Percentiles rank a stretch among this genome's conserved stretches.
Conservation (phyloP, 2,113 vertebrate species). For the Urocolius indicus region DNA sequence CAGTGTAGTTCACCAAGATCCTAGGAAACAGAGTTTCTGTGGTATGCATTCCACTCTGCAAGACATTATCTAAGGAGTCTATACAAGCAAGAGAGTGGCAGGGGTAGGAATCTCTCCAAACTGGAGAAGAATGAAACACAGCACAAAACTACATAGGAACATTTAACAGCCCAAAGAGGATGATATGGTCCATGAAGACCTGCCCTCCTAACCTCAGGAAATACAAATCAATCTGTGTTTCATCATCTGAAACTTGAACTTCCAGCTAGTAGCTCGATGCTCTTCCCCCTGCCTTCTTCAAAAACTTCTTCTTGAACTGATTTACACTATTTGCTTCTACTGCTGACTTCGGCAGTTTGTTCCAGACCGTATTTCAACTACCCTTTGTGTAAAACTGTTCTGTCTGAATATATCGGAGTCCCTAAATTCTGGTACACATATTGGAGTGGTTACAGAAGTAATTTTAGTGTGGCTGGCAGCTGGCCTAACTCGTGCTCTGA, state of each 20-base stretch:
- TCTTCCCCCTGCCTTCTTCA: background rate
- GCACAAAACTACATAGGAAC: background rate
- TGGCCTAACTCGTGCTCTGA: constrained; percentile 45
- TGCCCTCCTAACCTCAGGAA: constrained; percentile 49
- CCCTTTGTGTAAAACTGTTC: constrained; percentile 72
- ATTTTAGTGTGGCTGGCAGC: constrained; percentile 68
- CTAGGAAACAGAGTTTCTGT: background rate
- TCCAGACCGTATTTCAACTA: constrained; percentile 68
- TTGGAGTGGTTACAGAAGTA: constrained; percentile 71
- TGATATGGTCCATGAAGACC: constrained; percentile 18
- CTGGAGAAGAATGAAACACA: background rate
- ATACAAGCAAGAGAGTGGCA: background rate
- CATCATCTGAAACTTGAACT: constrained; percentile 65
- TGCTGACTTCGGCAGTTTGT: constrained; percentile 74
- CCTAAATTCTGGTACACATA: constrained; percentile 71
- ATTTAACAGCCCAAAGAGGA: constrained; percentile 33
- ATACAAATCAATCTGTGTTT: constrained; percentile 67
- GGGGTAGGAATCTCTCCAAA: background rate
- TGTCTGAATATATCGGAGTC: constrained; percentile 72
- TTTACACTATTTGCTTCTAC: constrained; percentile 69
- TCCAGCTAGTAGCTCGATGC: constrained; percentile 48
- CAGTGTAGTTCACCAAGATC: background rate
- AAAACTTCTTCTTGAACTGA: constrained; percentile 65
- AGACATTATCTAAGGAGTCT: background rate
- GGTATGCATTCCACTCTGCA: background rate